Conservation (phyloP, 2,888 invertebrate genomes). For the Nephrocerus scutellatus region DNA sequence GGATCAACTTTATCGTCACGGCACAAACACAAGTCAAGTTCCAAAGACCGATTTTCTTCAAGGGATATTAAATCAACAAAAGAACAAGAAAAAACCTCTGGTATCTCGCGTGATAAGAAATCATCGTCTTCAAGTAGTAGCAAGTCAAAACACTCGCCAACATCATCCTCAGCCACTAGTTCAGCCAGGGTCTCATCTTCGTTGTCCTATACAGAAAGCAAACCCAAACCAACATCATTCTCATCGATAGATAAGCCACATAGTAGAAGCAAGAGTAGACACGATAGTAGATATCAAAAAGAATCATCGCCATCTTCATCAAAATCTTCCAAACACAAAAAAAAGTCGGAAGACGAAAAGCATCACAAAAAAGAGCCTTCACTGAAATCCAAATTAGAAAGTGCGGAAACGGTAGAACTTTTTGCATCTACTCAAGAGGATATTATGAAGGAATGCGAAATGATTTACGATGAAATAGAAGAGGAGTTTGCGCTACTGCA, state of each 20-base stretch:
- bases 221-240: no score
- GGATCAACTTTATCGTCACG: conserved; percentile 10
- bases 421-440: conserved; percentile 55
- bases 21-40: conserved; percentile 16
- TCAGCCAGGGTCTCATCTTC: no score
- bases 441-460: conserved; percentile 74
- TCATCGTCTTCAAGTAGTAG: no score
- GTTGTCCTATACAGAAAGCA: no score
- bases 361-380: conserved; percentile 12
- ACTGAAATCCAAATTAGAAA: background rate
- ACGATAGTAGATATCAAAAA: conserved; percentile 11
- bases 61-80: conserved; percentile 12
- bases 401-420: conserved; percentile 21
- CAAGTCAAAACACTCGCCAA: conserved; percentile 13
- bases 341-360: conserved; percentile 18
- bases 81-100: no score
- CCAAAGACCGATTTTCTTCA: conserved; percentile 12
- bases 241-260: no score
- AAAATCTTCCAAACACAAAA: conserved; percentile 22
- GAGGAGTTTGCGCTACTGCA: conserved; percentile 34
- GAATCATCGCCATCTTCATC: conserved; percentile 17
- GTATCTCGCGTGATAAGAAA: no score
- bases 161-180: conserved; percentile 12
- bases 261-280: background rate
- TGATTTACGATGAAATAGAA: conserved; percentile 77